Evolutionary conservation across 2,888 invertebrate genomes (phyloP), one percentile per base, ranked within the genome.

Genomic region (Cordylochernes scorpioides): DNA sequence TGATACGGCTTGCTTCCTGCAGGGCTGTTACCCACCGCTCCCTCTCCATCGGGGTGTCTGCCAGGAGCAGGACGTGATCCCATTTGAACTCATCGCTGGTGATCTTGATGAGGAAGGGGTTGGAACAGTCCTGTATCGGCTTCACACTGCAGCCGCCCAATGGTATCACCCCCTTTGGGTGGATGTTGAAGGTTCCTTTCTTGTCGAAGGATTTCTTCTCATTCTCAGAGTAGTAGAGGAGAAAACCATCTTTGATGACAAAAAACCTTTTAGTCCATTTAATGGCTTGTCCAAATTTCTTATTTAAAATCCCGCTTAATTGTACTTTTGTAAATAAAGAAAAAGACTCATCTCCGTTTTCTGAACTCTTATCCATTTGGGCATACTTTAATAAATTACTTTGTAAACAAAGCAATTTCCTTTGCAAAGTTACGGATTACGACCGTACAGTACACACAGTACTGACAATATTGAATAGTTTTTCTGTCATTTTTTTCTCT

Each of bases 211-310:
- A 49, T 33, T 50, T 51, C 33, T 42, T 46, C 31, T 53, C 52
- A 38, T 40, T 45, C 18, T 50, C 51, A 25, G 49, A 41, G 39
- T 55, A 57, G 42, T 57, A 57, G 27, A 57, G 42, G 13, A 57
- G 41, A 42, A 53, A 57, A 22, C 55, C 54, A 45, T 57, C 57
- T 42, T 53, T 54, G n/a, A 57, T 45, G 6, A 57, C 40, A 36
- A 56, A 55, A 42, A 54, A 57, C 30, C 57, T 54, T 43, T 1
- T 6, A 22, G 6, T n/a, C n/a, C n/a, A n/a, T n/a, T n/a, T n/a
- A n/a, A n/a, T n/a, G n/a, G n/a, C n/a, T n/a, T n/a, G n/a, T n/a
- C n/a, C n/a, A n/a, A n/a, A n/a, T n/a, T n/a, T n/a, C n/a, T n/a
- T n/a, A n/a, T n/a, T n/a, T n/a, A n/a, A n/a, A n/a, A n/a, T n/a